Base-by-base conservation (phyloP, 2,113 vertebrate species). In the Etheostoma cragini region DNA sequence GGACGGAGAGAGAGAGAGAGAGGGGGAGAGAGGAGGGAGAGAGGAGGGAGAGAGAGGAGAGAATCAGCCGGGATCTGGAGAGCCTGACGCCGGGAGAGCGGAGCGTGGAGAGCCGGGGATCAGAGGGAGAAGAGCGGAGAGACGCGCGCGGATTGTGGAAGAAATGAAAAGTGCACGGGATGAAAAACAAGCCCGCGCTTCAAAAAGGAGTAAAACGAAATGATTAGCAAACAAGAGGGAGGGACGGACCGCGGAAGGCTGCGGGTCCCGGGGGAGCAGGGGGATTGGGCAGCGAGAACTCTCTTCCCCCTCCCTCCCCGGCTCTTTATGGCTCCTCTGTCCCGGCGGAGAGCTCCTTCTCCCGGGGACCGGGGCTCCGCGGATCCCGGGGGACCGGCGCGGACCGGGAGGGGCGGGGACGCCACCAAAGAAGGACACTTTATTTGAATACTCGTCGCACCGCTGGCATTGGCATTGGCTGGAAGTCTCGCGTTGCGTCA, bases 151-250 rank as follows among this genome's bases (percentile, higher is more conserved):
- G 90, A 92, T 82, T 83, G 93, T 75, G 91, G 63, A 80, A 38
- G 2, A 90, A 94, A 94, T 90, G 93, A 94, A 95, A 93, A 95
- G 93, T 92, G 38, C 38, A 38, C 2, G 93, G 93, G 92, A 94
- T 94, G 93, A 96, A 92, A 94, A 94, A 68, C 84, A 87, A 80
- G 87, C 83, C 90, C 85, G 69, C 70, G 93, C 95, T 96, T 95
- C 94, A 96, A 95, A 95, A 95, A 94, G 93, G 93, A 94, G 91
- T 93, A 89, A 94, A 94, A 95, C 95, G 94, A 94, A 95, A 91
- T 94, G 94, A 95, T 95, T 94, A 95, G 88, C 87, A 90, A 94
- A 94, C 92, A 93, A 93, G 94, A 95, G 93, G 92, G 93, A 94
- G 94, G 92, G 94, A 90, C 90, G 91, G 90, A 88, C 87, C 89